These are phyloP conservation scores for Drosophila carrolli DNA, from an alignment of 1,140 invertebrate species.

Conservation along the genomic window DNA sequence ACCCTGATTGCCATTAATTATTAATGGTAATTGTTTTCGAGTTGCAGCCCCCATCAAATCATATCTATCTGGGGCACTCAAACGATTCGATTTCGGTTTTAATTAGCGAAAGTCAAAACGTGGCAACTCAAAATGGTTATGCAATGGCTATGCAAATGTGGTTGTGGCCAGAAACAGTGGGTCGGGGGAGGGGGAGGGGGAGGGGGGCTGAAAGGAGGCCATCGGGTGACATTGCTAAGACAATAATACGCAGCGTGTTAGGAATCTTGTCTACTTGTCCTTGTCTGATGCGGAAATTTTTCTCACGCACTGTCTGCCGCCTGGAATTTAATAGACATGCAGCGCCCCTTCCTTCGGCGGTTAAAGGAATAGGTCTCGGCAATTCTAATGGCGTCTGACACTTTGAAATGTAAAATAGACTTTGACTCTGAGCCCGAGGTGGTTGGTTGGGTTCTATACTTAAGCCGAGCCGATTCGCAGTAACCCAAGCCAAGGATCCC, in stretches of 20 bases:
- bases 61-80: slow-evolving; percentile 2
- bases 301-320: slow-evolving; percentile 29
- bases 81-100: slow-evolving; percentile 8
- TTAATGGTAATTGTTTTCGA: slow-evolving; percentile 32
- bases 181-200: too few relatives aligned
- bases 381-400: slow-evolving; percentile 47
- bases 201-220: neutral
- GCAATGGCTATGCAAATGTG: slow-evolving; percentile 1
- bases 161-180: too few relatives aligned
- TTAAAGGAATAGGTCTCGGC: slow-evolving; percentile 2
- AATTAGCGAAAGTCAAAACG: slow-evolving; percentile 18
- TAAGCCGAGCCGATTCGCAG: neutral
- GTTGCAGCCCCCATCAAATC: neutral
- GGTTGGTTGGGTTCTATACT: neutral
- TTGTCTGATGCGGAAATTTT: slow-evolving; percentile 19
- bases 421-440: slow-evolving; percentile 34
- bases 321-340: slow-evolving; percentile 49
- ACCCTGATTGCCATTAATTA: slow-evolving; percentile 30
- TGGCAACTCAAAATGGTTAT: slow-evolving; percentile 14
- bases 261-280: slow-evolving; percentile 50
- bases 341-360: neutral
- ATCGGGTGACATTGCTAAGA: slow-evolving; percentile 25
- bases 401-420: slow-evolving; percentile 57
- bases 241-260: slow-evolving; percentile 41
- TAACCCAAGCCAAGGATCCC: neutral